Percentiles rank a stretch among this genome's conserved stretches.
phyloP scores from a whole-genome alignment of 2,797 vertebrate species.

The Syndactyla subalaris region DNA sequence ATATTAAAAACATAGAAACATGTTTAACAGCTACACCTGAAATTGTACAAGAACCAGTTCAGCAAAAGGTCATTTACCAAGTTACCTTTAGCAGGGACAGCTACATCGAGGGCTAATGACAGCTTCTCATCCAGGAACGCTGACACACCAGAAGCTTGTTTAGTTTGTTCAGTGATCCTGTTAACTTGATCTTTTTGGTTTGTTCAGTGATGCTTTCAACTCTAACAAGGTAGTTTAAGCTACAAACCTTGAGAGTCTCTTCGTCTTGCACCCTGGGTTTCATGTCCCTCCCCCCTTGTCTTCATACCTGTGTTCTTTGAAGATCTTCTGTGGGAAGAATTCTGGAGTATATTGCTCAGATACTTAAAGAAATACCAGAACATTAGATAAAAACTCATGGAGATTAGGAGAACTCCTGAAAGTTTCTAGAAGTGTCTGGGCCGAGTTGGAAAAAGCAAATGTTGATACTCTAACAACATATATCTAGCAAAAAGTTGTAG shows the following conservation, averaged over 20 bases:
- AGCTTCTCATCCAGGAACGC: background rate
- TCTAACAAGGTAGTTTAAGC: background rate
- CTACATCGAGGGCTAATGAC: background rate
- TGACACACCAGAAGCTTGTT: background rate
- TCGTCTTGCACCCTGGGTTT: background rate
- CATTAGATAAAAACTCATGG: background rate
- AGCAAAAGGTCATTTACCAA: background rate
- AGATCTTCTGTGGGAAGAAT: background rate
- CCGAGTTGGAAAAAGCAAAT: background rate
- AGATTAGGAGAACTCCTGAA: background rate
- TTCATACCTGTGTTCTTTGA: background rate
- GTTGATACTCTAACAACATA: background rate
- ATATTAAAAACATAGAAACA: background rate
- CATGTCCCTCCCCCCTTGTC: background rate
- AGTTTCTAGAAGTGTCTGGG: background rate
- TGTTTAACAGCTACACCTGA: constrained; percentile 2
- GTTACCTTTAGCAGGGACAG: background rate
- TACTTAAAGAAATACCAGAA: background rate
- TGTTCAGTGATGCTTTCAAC: background rate
- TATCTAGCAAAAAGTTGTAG: background rate
- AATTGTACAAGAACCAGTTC: background rate
- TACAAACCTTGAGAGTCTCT: background rate
- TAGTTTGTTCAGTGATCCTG: background rate
- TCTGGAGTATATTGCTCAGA: background rate
- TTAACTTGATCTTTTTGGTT: background rate